A percentile compares a stretch with the other conserved stretches of the same genome.
Evolutionary conservation across 2,888 invertebrate genomes (phyloP).

Genomic region (Monopis laevigella): DNA sequence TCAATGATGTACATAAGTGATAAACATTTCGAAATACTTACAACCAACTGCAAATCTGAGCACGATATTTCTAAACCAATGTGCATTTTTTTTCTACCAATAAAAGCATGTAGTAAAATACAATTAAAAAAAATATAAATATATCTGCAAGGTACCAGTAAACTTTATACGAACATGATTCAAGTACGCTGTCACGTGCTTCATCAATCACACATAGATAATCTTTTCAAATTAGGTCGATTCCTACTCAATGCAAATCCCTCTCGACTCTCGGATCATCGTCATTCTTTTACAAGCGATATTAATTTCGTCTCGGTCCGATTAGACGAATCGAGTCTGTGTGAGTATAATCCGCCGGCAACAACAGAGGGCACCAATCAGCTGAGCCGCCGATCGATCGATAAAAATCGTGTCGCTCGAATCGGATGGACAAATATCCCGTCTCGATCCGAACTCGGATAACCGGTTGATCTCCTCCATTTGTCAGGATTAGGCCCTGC

Average conservation of each 20-base stretch:
- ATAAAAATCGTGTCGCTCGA: slow-evolving; percentile 54
- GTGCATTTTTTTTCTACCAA: too few species aligned
- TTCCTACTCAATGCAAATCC: slow-evolving; percentile 51
- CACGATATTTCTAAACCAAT: too few species aligned
- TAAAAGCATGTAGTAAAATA: too few species aligned
- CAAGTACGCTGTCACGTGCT: slow-evolving; percentile 29
- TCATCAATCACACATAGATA: slow-evolving; percentile 73
- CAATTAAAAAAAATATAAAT: too few species aligned
- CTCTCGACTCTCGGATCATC: slow-evolving; percentile 34
- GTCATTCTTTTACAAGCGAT: slow-evolving; percentile 43
- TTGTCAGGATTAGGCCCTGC: slow-evolving; percentile 55
- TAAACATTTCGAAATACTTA: too few species aligned
- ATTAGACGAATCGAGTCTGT: slow-evolving; percentile 12
- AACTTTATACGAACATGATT: too few species aligned
- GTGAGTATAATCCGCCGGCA: slow-evolving; percentile 49
- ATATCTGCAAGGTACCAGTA: too few species aligned
- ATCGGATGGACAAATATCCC: slow-evolving; percentile 40
- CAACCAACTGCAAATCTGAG: too few species aligned
- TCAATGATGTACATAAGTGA: too few species aligned
- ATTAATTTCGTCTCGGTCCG: slow-evolving; percentile 33
- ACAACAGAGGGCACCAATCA: slow-evolving; percentile 61
- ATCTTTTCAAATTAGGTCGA: slow-evolving; percentile 70
- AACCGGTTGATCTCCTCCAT: slow-evolving; percentile 42
- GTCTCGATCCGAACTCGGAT: slow-evolving; percentile 30
- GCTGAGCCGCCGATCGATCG: slow-evolving; percentile 62